Percentiles rank a stretch among this genome's conserved stretches.
phyloP scores from a whole-genome alignment of 2,797 vertebrate species.

The Enteromius anoplus region DNA sequence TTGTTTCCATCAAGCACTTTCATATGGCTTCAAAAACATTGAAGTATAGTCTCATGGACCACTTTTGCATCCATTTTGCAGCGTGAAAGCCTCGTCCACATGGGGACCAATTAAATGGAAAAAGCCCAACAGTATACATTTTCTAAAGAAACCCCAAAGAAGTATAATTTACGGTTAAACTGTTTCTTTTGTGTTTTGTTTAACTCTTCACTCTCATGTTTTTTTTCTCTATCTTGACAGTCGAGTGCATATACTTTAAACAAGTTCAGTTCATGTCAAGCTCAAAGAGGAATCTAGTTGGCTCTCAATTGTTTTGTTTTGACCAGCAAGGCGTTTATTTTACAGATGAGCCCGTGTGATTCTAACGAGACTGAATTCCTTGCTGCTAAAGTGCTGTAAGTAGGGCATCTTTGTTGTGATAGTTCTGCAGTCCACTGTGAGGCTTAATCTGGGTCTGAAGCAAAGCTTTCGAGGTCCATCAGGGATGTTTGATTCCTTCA shows the following conservation, averaged over 20 bases:
- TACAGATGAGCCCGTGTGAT: constrained; percentile 29
- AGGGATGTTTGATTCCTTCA: constrained; percentile 15
- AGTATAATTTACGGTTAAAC: not conserved
- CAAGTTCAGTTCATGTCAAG: constrained; percentile 3
- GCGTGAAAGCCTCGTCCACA: not conserved
- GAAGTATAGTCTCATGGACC: not conserved
- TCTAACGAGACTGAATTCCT: constrained; percentile 31
- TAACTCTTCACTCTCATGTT: not conserved
- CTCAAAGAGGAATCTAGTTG: constrained; percentile 21
- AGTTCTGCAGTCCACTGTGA: constrained; percentile 5
- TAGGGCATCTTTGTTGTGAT: constrained; percentile 48
- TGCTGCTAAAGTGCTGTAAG: constrained; percentile 30
- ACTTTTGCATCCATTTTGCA: not conserved
- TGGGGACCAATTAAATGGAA: constrained; percentile 12
- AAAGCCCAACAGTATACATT: not conserved
- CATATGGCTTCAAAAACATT: not conserved
- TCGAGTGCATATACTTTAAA: not conserved
- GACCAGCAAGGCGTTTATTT: constrained; percentile 41
- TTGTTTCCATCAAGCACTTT: not conserved
- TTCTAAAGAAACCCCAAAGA: not conserved
- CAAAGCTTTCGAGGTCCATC: not conserved
- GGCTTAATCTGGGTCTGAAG: constrained; percentile 29
- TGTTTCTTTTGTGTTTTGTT: not conserved
- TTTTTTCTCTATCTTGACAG: not conserved
- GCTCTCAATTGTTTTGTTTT: constrained; percentile 10